Evolutionary conservation across 2,797 vertebrate genomes (phyloP).

Genomic region (Australoheros facetus): DNA sequence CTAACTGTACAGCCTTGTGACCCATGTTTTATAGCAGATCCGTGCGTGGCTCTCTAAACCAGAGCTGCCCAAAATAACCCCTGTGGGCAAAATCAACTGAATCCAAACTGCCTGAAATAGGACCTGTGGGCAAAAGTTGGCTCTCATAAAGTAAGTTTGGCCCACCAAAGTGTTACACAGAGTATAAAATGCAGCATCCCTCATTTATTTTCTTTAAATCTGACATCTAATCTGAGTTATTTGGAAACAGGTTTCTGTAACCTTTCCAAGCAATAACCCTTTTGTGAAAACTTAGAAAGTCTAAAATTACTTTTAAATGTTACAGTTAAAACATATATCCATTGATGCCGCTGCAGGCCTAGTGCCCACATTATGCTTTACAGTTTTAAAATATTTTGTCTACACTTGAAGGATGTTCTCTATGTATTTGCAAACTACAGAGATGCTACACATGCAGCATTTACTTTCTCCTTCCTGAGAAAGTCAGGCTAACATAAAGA

Average conservation of each 20-base stretch:
- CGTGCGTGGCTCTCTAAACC: constrained; percentile 30
- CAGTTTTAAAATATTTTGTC: not conserved
- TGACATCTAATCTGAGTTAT: constrained; percentile 8
- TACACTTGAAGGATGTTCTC: not conserved
- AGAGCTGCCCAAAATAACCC: constrained; percentile 52
- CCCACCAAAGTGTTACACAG: constrained; percentile 40
- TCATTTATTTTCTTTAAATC: constrained; percentile 13
- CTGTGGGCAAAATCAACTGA: constrained; percentile 59
- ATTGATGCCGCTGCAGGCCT: not conserved
- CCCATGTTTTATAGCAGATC: constrained; percentile 38
- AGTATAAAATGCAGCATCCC: constrained; percentile 7
- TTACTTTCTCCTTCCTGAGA: not conserved
- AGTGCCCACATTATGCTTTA: not conserved
- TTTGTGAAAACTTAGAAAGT: not conserved
- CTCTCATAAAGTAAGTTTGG: constrained; percentile 29
- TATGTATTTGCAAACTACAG: not conserved
- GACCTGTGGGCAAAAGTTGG: constrained; percentile 50
- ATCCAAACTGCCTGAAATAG: constrained; percentile 50
- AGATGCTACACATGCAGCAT: not conserved
- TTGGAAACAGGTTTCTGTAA: not conserved
- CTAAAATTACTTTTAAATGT: not conserved
- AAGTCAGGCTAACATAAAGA: not conserved
- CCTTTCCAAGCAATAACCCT: not conserved
- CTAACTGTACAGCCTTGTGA: constrained; percentile 37
- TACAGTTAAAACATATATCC: not conserved